Conservation (phyloP, 2,888 invertebrate genomes). For the Machimus rusticus region DNA sequence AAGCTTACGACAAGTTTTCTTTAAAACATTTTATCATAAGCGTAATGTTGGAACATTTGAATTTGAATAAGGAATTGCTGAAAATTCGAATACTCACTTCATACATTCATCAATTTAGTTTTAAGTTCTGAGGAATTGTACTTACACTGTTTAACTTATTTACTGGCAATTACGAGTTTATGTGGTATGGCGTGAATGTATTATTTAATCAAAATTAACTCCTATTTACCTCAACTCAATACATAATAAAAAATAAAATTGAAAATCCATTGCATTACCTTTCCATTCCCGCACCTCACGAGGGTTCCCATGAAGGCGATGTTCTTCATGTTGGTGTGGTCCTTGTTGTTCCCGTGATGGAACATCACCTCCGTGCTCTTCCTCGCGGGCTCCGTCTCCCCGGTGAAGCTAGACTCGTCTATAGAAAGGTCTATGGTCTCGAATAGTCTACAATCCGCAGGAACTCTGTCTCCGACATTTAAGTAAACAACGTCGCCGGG, state of each 20-base stretch:
- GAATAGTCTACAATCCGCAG: conserved; percentile 94
- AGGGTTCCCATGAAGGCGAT: conserved; percentile 98
- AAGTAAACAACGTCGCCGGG: conserved; percentile 96
- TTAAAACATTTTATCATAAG: too few relatives aligned
- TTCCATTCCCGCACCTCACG: conserved; percentile 94
- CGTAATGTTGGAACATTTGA: too few relatives aligned
- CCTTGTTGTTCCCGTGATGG: conserved; percentile 68
- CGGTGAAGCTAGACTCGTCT: conserved; percentile 98
- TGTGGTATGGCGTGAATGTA: too few relatives aligned
- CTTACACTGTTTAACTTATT: too few relatives aligned
- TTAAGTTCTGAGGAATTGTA: too few relatives aligned
- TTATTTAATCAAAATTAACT: too few relatives aligned
- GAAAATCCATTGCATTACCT: conserved; percentile 66
- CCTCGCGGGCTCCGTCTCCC: conserved; percentile 93
- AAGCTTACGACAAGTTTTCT: too few relatives aligned
- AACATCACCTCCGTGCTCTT: conserved; percentile 75
- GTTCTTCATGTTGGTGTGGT: conserved; percentile 78
- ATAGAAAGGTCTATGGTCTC: conserved; percentile 92
- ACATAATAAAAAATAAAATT: background rate
- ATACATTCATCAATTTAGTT: too few relatives aligned
- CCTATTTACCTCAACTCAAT: background rate
- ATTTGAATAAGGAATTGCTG: too few relatives aligned
- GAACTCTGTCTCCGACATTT: conserved; percentile 94
- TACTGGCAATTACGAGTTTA: too few relatives aligned
- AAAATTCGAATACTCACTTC: too few relatives aligned